phyloP scores from a whole-genome alignment of 2,113 vertebrate genomes.

The Ageneiosus marmoratus region DNA sequence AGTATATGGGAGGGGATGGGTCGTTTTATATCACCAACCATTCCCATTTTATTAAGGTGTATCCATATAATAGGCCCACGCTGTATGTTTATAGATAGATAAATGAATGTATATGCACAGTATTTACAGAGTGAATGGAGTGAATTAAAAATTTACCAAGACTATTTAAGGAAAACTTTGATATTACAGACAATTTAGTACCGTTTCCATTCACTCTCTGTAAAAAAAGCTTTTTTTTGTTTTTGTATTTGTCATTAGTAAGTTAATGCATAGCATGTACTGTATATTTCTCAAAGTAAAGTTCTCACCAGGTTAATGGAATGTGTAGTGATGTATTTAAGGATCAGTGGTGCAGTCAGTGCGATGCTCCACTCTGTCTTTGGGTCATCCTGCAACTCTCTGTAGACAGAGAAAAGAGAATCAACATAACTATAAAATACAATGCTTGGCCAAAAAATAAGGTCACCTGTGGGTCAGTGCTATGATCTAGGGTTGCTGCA shows the following conservation, averaged over 20 bases:
- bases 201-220: neutral
- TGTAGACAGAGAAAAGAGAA: constrained; percentile 65
- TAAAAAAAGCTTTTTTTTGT: neutral
- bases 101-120: no score
- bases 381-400: constrained; percentile 87
- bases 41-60: no score
- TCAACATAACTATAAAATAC: neutral
- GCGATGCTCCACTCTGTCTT: constrained; percentile 79
- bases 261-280: neutral
- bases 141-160: neutral
- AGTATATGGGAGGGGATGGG: no score
- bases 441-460: no score
- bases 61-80: no score
- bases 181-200: neutral
- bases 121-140: no score
- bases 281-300: neutral
- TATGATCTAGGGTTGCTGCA: no score
- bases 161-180: neutral
- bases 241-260: neutral
- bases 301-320: constrained; percentile 81
- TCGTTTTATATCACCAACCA: no score
- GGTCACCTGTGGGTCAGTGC: no score
- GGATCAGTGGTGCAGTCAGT: constrained; percentile 73
- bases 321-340: constrained; percentile 73
- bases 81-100: no score